Evolutionary conservation across 2,113 vertebrate species (phyloP).

Genomic region (Chionomys nivalis): DNA sequence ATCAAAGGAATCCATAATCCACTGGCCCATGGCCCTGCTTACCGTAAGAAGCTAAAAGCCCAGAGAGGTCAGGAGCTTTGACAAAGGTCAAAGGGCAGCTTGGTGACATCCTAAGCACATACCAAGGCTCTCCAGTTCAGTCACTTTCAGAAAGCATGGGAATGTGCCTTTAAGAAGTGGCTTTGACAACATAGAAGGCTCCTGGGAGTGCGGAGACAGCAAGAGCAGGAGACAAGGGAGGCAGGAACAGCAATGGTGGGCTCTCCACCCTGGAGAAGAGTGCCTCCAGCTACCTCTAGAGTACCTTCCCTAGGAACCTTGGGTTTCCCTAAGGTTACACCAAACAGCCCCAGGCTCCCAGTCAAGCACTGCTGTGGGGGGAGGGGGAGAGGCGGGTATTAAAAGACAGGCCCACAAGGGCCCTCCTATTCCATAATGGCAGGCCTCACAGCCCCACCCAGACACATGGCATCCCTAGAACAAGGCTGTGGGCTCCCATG

Average conservation of each 20-base stretch:
- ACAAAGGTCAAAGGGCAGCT: neutral
- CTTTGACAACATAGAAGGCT: neutral
- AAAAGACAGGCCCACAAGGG: neutral
- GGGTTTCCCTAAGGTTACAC: neutral
- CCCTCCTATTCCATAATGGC: neutral
- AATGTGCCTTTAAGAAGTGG: neutral
- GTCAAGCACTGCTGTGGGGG: neutral
- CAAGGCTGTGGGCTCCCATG: neutral
- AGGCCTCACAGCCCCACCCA: neutral
- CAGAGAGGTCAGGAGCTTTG: neutral
- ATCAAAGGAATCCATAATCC: neutral
- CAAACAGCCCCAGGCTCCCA: neutral
- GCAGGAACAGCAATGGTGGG: neutral
- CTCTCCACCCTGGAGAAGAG: neutral
- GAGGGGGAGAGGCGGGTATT: neutral
- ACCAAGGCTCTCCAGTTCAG: neutral
- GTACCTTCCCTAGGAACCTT: neutral
- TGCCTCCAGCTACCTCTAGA: neutral
- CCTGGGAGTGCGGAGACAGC: neutral
- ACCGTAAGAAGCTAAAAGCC: neutral
- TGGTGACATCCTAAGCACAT: neutral
- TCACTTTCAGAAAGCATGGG: too few relatives aligned
- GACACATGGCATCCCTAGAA: neutral
- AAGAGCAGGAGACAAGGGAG: accelerated
- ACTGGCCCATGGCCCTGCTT: neutral